Conservation (phyloP, 2,888 invertebrate species). For the Cryptus armator region DNA sequence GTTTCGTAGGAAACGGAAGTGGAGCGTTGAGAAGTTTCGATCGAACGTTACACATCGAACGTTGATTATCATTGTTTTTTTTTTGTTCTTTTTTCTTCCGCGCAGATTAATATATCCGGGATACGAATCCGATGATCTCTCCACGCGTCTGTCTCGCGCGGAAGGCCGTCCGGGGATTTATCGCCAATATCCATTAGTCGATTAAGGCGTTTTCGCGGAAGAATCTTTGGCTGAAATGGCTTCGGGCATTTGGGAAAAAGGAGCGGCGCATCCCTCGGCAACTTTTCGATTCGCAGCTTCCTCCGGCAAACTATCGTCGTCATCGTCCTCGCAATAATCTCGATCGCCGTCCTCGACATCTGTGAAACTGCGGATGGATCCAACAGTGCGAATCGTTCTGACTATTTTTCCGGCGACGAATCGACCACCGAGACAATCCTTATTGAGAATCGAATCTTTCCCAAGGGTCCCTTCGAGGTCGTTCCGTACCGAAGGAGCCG, state of each 20-base stretch:
- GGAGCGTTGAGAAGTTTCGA: constrained; percentile 55
- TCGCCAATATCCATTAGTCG: background rate
- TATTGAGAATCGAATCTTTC: constrained; percentile 19
- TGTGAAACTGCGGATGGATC: constrained; percentile 45
- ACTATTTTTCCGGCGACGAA: constrained; percentile 40
- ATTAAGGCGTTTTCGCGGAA: background rate
- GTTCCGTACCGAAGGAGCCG: constrained; percentile 20
- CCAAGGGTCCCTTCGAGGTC: constrained; percentile 28
- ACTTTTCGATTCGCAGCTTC: constrained; percentile 1
- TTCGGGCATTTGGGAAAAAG: background rate
- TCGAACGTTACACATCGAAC: constrained; percentile 27
- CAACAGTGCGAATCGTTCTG: constrained; percentile 22
- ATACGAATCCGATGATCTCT: constrained; percentile 28
- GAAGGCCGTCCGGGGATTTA: constrained; percentile 19
- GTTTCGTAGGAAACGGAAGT: constrained; percentile 62
- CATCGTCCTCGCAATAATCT: constrained; percentile 44
- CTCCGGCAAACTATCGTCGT: constrained; percentile 29
- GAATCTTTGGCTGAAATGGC: background rate
- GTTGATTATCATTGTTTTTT: background rate
- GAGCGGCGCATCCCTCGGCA: background rate
- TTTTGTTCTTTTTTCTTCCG: constrained; percentile 8
- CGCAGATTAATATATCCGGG: constrained; percentile 22
- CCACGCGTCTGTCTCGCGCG: constrained; percentile 1
- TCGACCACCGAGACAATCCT: constrained; percentile 37
- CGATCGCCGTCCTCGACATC: constrained; percentile 61